A percentile compares a stretch with the other conserved stretches of the same genome.
These are phyloP conservation scores for Syritta pipiens DNA, from an alignment of 2,888 invertebrate genomes.

Conservation along the genomic window DNA sequence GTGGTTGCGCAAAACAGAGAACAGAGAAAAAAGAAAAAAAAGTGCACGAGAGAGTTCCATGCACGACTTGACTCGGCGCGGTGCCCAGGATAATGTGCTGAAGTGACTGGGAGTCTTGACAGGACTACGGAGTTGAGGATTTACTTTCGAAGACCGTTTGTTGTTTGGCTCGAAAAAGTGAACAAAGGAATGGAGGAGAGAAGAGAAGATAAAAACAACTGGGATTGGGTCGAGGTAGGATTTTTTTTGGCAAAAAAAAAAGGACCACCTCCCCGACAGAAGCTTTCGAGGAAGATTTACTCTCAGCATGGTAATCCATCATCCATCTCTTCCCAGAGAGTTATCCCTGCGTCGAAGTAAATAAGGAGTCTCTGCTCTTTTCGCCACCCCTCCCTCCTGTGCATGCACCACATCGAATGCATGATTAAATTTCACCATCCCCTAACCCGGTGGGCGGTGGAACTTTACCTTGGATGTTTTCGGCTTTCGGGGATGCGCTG, in stretches of 20 bases:
- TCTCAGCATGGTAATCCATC: conserved; percentile 58
- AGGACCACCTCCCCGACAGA: neutral
- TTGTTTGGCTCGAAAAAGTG: conserved; percentile 44
- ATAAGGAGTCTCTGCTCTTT: conserved; percentile 49
- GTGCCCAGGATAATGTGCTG: conserved; percentile 14
- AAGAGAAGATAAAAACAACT: neutral
- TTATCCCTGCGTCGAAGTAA: conserved; percentile 45
- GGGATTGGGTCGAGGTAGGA: conserved; percentile 27
- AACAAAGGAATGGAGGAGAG: conserved; percentile 35
- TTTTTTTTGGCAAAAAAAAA: conserved; percentile 30
- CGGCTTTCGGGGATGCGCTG: neutral
- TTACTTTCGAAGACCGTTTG: conserved; percentile 58
- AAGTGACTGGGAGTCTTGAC: conserved; percentile 50
- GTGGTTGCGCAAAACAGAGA: conserved; percentile 30
- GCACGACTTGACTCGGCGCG: conserved; percentile 30
- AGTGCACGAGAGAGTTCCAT: conserved; percentile 15
- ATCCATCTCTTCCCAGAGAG: conserved; percentile 25
- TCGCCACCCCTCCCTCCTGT: neutral
- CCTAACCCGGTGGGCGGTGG: conserved; percentile 3
- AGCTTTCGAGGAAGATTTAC: conserved; percentile 46
- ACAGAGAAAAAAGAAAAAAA: no score
- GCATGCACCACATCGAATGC: conserved; percentile 30
- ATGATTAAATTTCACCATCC: conserved; percentile 62
- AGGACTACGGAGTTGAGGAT: conserved; percentile 44
- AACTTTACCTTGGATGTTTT: conserved; percentile 18